phyloP scores from a whole-genome alignment of 2,888 invertebrate species.

The Drosophila hamatofila region DNA sequence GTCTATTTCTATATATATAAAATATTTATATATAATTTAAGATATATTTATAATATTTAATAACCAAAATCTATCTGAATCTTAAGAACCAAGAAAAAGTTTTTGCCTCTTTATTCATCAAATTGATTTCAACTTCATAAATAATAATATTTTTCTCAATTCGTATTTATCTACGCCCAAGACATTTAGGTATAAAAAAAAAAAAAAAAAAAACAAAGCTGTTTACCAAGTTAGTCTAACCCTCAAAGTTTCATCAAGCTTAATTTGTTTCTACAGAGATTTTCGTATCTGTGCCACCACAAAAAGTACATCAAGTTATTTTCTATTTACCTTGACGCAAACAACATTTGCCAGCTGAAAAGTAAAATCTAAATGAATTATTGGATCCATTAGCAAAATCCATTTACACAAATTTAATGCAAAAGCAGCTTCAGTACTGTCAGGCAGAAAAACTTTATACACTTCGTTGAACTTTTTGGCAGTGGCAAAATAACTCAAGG shows the following conservation, averaged over 20 bases:
- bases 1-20: background rate
- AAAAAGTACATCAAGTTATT: conserved; percentile 64
- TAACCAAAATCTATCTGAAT: background rate
- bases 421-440: conserved; percentile 66
- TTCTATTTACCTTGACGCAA: conserved; percentile 72
- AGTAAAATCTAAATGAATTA: conserved; percentile 84
- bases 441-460: conserved; percentile 75
- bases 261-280: conserved; percentile 24
- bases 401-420: conserved; percentile 83
- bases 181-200: background rate
- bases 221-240: conserved; percentile 22
- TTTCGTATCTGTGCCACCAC: conserved; percentile 50
- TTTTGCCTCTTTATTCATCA: background rate
- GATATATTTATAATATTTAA: background rate
- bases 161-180: background rate
- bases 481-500: conserved; percentile 37
- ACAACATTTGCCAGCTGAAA: conserved; percentile 75
- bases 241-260: conserved; percentile 5
- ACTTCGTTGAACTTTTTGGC: conserved; percentile 81
- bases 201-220: background rate
- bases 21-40: background rate
- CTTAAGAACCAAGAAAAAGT: background rate
- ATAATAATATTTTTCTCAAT: background rate
- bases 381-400: conserved; percentile 84
- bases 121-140: background rate